Evolutionary conservation across 2,888 invertebrate species (phyloP), one percentile per base, ranked within the genome.

Genomic region (Brachylomia viminalis): DNA sequence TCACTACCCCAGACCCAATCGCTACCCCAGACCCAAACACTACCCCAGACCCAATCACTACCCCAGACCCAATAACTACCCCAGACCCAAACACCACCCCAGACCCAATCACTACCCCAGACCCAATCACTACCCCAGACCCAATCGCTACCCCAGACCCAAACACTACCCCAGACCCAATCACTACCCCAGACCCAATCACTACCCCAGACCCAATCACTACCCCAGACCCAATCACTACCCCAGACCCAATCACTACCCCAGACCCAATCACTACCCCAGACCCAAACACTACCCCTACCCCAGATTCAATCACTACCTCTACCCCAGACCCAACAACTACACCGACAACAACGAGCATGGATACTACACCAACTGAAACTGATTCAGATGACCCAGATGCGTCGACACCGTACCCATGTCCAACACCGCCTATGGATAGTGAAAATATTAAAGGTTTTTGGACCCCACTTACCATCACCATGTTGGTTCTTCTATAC

Each of bases 391-490:
- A 75, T 45, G 30, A 45, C n/a, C 42, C 45, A 52, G 20, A 6
- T n/a, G 20, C n/a, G n/a, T 2, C 82, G n/a, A 67, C 82, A 68
- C 30, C 45, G 30, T 56, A 62, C 56, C 70, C 83, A 47, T 66
- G 66, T 52, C 85, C 85, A 62, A 62, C 66, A 49, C 65, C 73
- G 66, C 73, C 80, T n/a, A 30, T 52, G 23, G 62, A 33, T 8
- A 47, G 76, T 38, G 49, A 62, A 59, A 52, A 52, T 27, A 47
- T 33, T 20, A 58, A 27, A 23, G 62, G 84, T 45, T 88, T 91
- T 65, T 90, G 90, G 85, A 89, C 80, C 10, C 83, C 90, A 10
- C 69, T 90, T 3, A 86, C 83, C 27, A 90, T 91, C 45, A 74
- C 86, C 38, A 77, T 87, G 66, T 70, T 88, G 15, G 83, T 82